Evolutionary conservation across 2,113 vertebrate species (phyloP).

Genomic region (Chascanopsetta lugubris): DNA sequence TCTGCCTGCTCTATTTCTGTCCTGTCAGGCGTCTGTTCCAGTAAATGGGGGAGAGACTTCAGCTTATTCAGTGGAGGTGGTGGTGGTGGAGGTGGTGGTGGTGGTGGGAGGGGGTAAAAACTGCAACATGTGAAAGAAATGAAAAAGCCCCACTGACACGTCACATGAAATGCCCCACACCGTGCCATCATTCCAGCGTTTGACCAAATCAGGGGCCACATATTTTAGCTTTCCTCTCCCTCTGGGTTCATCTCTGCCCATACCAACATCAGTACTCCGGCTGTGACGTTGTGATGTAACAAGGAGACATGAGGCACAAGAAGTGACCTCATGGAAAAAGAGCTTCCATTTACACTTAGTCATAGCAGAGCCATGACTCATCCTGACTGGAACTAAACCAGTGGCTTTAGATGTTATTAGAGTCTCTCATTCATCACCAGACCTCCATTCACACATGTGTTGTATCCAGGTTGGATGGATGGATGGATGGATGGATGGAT

Average conservation of each 20-base stretch:
- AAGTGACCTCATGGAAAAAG: not conserved
- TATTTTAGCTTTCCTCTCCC: too few relatives aligned
- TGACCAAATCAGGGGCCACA: too few relatives aligned
- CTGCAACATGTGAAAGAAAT: not conserved
- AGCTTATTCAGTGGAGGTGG: not conserved
- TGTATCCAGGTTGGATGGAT: too few relatives aligned
- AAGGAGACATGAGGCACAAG: too few relatives aligned
- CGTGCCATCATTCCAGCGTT: too few relatives aligned
- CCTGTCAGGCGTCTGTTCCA: slow-evolving; percentile 57
- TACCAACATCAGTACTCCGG: too few relatives aligned
- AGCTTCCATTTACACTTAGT: not conserved
- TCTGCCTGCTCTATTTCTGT: slow-evolving; percentile 74
- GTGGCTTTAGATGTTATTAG: not conserved
- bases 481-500: too few relatives aligned
- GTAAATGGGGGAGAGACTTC: slow-evolving; percentile 49
- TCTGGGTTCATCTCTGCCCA: too few relatives aligned
- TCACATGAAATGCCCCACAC: too few relatives aligned
- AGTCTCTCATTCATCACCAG: not conserved
- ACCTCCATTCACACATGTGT: not conserved
- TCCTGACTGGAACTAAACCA: not conserved
- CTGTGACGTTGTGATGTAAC: too few relatives aligned
- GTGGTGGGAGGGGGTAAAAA: not conserved
- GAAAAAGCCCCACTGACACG: too few relatives aligned
- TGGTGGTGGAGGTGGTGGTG: too few relatives aligned
- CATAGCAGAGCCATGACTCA: slow-evolving; percentile 32